A percentile compares a stretch with the other conserved stretches of the same genome.
phyloP scores from a whole-genome alignment of 2,797 vertebrate genomes.

The Acanthopagrus latus region DNA sequence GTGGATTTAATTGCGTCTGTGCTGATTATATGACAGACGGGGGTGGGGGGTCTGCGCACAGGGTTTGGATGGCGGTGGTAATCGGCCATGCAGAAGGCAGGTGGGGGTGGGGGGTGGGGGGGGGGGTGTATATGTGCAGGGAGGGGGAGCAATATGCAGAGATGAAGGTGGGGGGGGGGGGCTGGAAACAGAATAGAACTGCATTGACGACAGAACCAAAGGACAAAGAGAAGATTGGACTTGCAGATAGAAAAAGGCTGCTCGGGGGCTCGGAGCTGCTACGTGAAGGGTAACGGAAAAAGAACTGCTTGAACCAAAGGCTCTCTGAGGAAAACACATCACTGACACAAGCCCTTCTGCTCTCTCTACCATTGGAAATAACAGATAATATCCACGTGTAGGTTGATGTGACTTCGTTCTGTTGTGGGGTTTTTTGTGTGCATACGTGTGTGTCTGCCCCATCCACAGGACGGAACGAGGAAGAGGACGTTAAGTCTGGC shows the following conservation, averaged over 20 bases:
- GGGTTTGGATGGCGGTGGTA: conserved; percentile 32
- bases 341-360: conserved; percentile 80
- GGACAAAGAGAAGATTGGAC: conserved; percentile 80
- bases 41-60: conserved; percentile 35
- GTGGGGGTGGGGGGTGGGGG: conserved; percentile 39
- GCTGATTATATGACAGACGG: conserved; percentile 41
- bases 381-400: conserved; percentile 52
- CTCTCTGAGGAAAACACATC: conserved; percentile 78
- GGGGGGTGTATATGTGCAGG: conserved; percentile 54
- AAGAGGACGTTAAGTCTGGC: conserved; percentile 85
- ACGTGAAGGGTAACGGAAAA: conserved; percentile 78
- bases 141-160: conserved; percentile 80
- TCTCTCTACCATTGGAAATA: conserved; percentile 80
- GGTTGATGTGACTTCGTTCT: conserved; percentile 56
- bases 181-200: conserved; percentile 91
- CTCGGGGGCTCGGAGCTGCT: conserved; percentile 75
- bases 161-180: conserved; percentile 81
- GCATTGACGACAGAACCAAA: conserved; percentile 90
- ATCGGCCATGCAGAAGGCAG: conserved; percentile 69
- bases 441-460: conserved; percentile 62
- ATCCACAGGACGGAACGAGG: conserved; percentile 86
- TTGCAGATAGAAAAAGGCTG: conserved; percentile 78
- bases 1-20: conserved; percentile 20
- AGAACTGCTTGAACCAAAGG: conserved; percentile 75
- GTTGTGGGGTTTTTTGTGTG: conserved; percentile 44